Evolutionary conservation across 64 coral and sea anemone species (phyloP), one percentile per base, ranked within the genome.

Genomic region (Astreopora myriophthalma): DNA sequence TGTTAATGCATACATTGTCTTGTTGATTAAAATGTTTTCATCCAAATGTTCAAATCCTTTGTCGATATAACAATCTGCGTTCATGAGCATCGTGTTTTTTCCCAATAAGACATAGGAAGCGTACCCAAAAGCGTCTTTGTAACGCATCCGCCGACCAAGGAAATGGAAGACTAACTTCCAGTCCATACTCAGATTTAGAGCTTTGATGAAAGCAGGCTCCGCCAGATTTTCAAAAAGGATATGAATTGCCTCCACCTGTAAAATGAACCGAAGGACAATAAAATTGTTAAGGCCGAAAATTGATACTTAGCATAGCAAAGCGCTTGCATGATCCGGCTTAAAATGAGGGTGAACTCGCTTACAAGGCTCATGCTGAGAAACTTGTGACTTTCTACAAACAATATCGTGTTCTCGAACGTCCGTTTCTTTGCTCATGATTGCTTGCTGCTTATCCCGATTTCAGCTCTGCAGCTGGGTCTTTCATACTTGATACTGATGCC

Each of bases 1-100:
- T 22, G 96, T 98, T 6, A 98, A 73, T 13, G 93, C 93, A 33
- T 98, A 98, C 69, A 98, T 60, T 9, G 84, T 89, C 17, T 82
- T 46, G 29, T 79, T 67, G 34, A 34, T 48, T 23, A 94, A 86
- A 72, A 87, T 89, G 9, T 58, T 62, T 22, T 75, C 34, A 38
- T 90, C 85, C 19, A 98, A 62, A 33, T 86, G 64, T 17, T 92
- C 89, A 34, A 98, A 98, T n/a, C 92, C 92, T 42, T 92, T 68
- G 6, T 86, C 89, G 16, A 98, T 74, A 38, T 94, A 94, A 62
- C 84, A 89, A 28, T 98, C 96, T 8, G 92, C 96, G 17, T 94
- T 89, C 37, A 98, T 79, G 27, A 98, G 89, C 31, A 98, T 88
- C 40, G 36, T 58, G 49, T 90, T 98, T 87, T 92, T 92, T 19